phyloP scores from a whole-genome alignment of 1,140 invertebrate genomes.

The Bombus huntii region DNA sequence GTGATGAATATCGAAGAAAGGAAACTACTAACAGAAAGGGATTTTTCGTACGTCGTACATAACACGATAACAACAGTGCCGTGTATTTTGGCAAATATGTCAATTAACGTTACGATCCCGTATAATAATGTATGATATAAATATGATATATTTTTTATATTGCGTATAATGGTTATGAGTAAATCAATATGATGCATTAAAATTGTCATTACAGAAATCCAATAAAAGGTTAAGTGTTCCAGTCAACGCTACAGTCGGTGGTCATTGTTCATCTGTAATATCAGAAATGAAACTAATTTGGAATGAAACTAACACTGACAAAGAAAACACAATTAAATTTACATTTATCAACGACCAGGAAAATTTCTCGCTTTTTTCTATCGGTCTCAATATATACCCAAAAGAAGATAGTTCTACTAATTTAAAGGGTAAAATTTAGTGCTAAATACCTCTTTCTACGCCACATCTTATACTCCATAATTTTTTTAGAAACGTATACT shows the following conservation, averaged over 20 bases:
- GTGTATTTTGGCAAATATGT: conserved; percentile 62
- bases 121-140: conserved; percentile 32
- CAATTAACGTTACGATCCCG: conserved; percentile 36
- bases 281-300: conserved; percentile 1
- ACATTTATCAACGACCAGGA: conserved; percentile 44
- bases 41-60: not conserved
- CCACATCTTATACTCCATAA: not conserved
- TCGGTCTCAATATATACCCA: not conserved
- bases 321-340: conserved; percentile 36
- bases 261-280: not conserved
- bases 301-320: not conserved
- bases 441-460: not conserved
- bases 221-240: rapidly evolving
- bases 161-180: not conserved
- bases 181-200: not conserved
- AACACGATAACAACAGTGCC: not conserved
- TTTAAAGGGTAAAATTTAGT: rapidly evolving
- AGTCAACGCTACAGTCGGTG: not conserved
- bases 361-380: conserved; percentile 24
- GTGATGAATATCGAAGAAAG: rapidly evolving
- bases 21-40: rapidly evolving
- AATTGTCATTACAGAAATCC: rapidly evolving
- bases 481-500: not conserved
- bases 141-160: not conserved
- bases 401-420: rapidly evolving